Evolutionary conservation across 2,797 vertebrate species (phyloP), one percentile per base, ranked within the genome.

Genomic region (Siniperca scherzeri): DNA sequence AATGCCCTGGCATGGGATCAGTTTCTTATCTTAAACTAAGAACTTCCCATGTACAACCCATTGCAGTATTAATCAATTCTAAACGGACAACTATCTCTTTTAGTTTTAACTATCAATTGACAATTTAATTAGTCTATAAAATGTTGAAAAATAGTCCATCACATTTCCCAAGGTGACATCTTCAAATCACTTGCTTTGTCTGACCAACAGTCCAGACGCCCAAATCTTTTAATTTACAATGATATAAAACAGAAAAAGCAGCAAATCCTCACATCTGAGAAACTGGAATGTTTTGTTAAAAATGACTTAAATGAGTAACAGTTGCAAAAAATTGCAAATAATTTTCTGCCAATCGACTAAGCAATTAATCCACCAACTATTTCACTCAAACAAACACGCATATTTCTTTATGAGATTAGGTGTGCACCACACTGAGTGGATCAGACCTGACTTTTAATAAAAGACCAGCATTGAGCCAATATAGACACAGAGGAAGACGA

Each of bases 401-500:
- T 42, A 4, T 53, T 66, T 53, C 30, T 57, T 3, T 42, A 46
- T 78, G 48, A 22, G 10, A 40, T n/a, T 21, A 0, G 19, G 30
- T 21, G 44, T 12, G 8, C 46, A 46, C 17, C 33, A 1, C 27
- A 0, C 14, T 13, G 65, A 27, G 10, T 5, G 78, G 21, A 75
- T 75, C 60, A 16, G 56, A 61, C 30, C 33, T 16, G 70, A 62
- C 77, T 72, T 50, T 12, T 44, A 56, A 62, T 69, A 56, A 73
- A 77, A 76, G 79, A 65, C 72, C 74, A 59, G 67, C 57, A 4
- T 0, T 0, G 72, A 85, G 62, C 48, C 62, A 7, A 9, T 0
- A 42, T 27, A 59, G 77, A 79, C 67, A 12, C 21, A 36, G 74
- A 76, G 69, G 40, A 70, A 67, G 64, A 72, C 25, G 52, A 56